These are phyloP conservation scores for Oncorhynchus clarkii DNA, from an alignment of 2,113 vertebrate species.

Conservation along the genomic window DNA sequence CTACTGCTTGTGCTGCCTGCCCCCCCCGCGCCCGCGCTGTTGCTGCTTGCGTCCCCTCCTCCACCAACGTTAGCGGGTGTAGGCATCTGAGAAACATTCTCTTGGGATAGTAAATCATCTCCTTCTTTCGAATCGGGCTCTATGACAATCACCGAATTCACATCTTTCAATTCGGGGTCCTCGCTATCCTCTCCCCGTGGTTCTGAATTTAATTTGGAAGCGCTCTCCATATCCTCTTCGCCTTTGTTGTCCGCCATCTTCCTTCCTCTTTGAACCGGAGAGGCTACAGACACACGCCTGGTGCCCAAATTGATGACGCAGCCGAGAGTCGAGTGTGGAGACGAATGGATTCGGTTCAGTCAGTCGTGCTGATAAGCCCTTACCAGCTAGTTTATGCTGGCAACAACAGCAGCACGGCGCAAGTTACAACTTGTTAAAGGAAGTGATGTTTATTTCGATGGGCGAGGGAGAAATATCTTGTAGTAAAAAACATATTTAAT, in stretches of 20 bases:
- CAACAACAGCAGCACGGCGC: too few species aligned
- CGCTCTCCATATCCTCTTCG: conserved; percentile 81
- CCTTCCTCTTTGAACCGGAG: conserved; percentile 89
- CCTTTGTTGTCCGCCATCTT: conserved; percentile 99
- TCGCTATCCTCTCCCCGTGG: conserved; percentile 50
- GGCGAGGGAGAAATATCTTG: too few species aligned
- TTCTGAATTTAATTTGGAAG: conserved; percentile 67
- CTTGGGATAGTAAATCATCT: conserved; percentile 56
- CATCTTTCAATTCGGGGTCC: conserved; percentile 48
- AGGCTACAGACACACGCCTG: too few species aligned
- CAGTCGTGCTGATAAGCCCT: too few species aligned
- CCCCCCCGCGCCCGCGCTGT: conserved; percentile 61
- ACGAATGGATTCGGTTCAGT: too few species aligned
- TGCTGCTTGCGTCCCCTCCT: conserved; percentile 67
- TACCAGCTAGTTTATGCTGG: too few species aligned
- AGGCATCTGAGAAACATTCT: conserved; percentile 57
- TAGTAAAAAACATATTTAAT: too few species aligned
- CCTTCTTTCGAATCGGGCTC: conserved; percentile 64
- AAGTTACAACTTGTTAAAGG: too few species aligned
- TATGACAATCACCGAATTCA: conserved; percentile 51
- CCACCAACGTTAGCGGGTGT: conserved; percentile 64
- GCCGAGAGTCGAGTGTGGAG: too few species aligned
- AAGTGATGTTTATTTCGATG: too few species aligned
- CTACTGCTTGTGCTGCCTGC: conserved; percentile 65
- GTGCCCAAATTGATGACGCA: too few species aligned